Base-by-base conservation (phyloP, 2,888 invertebrate genomes). In the Eupithecia exiguata region DNA sequence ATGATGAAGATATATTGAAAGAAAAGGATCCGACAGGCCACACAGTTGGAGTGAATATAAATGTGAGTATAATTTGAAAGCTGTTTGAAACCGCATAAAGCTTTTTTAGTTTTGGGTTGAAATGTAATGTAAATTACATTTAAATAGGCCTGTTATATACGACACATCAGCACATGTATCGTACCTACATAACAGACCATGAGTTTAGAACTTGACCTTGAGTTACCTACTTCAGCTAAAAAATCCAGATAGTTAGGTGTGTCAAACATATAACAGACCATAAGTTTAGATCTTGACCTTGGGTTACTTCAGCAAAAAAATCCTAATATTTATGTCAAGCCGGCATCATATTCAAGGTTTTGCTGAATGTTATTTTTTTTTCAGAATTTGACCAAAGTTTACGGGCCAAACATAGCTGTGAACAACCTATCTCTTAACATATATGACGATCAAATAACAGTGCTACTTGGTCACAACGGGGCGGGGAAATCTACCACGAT, bases 401-500 rank as follows among this genome's bases (percentile, higher is more conserved):
- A 95, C 81, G 94, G 91, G 0, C 89, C 89, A 6, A 95, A 95
- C 86, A 83, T 93, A 38, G 97, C 96, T 1, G 97, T 97, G 0
- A 95, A 96, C 76, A 95, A 96, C 74, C 90, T 98, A 69, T 95
- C 95, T n/a, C 84, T 98, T 76, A 97, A 97, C 83, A 97, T 99
- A 95, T 98, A 97, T 86, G 96, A 97, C 85, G 96, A 97, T 76
- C 98, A 99, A 92, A 98, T 98, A 77, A 98, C 98, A 0, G 98
- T 97, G 0, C 80, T 95, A 58, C 85, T 95, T 12, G 95, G 95
- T 0, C 95, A 95, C 83, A 98, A 98, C 84, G 98, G 99, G 5
- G 98, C 98, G 68, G 98, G 98, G 14, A 99, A 99, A 94, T 98
- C 98, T 0, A 98, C 99, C 0, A 98, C 98, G 1, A 98, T 99